Base-by-base conservation (phyloP, 2,888 invertebrate species). In the Drosophila sordidula region DNA sequence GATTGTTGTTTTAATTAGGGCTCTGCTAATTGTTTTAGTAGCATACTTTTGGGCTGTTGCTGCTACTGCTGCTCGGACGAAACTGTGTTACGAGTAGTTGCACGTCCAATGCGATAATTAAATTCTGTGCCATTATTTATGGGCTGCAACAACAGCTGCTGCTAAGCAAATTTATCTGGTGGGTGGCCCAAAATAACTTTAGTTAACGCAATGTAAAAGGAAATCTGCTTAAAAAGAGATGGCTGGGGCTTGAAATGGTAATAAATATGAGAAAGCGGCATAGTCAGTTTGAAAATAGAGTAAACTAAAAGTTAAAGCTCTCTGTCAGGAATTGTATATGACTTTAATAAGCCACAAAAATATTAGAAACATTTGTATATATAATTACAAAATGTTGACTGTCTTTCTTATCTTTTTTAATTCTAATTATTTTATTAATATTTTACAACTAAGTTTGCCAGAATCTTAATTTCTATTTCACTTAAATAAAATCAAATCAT, bases 21-120 rank as follows among this genome's bases (percentile, higher is more conserved):
- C 78, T 52, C 73, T 76, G 87, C 84, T 83, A 83, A 83, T 83
- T 83, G 83, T 83, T 84, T 84, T 89, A 84, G 89, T 88, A 89
- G 73, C 84, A 75, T 89, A 87, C 88, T 82, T 87, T 87, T 66
- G 51, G 78, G 61, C 77, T 9, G 29, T 29, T 29, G 29, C 29
- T 18, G 18, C 18, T 18, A 2, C 18, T 18, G 18, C 18, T 9
- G 29, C 29, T 54, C 39, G 49, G 49, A 26, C 38, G 54, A 66
- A 87, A 83, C 78, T 87, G 68, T 83, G 87, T 80, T 89, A 84
- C 69, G 67, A 72, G 67, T 74, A 54, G 67, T 36, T 42, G 62
- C 70, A 66, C 67, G 80, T 72, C 84, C 80, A 84, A 50, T 65
- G 81, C 78, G 70, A 87, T 89, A 82, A 82, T 82, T 82, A 82